Percentiles rank a stretch among this genome's conserved stretches.
phyloP scores from a whole-genome alignment of 1,140 invertebrate species.

The Sipha flava region DNA sequence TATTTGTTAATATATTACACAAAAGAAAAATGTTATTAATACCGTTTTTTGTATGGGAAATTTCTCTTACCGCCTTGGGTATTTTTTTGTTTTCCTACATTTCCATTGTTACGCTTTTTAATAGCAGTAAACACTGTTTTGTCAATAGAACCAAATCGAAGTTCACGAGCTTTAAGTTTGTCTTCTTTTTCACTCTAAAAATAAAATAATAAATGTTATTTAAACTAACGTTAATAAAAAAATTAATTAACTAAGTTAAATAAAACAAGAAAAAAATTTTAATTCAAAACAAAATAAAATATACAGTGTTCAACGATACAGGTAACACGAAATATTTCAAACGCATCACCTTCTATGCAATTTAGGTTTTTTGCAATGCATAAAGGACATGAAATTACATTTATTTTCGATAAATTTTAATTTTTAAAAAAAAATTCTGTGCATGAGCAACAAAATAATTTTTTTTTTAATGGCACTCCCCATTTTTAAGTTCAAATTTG shows the following conservation, averaged over 20 bases:
- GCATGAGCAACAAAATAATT: no score
- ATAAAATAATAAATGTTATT: background rate
- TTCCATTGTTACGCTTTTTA: slow-evolving; percentile 6
- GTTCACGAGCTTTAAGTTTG: slow-evolving; percentile 24
- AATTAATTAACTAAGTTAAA: no score
- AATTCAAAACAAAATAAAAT: no score
- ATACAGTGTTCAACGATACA: no score
- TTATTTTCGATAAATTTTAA: no score
- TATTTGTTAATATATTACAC: background rate
- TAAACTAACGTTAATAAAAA: background rate
- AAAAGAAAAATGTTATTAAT: slow-evolving; percentile 19
- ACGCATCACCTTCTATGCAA: no score
- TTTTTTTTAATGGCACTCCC: no score
- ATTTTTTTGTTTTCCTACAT: slow-evolving; percentile 23
- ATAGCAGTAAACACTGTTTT: slow-evolving; percentile 20
- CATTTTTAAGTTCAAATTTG: no score
- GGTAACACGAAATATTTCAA: no score
- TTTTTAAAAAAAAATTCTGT: no score
- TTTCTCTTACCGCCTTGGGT: background rate
- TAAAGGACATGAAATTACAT: no score
- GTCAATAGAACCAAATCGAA: slow-evolving; percentile 22
- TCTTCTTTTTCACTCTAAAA: slow-evolving; percentile 20
- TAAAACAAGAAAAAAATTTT: background rate
- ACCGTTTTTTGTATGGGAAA: slow-evolving; percentile 19
- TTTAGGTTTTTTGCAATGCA: no score